Base-by-base conservation (phyloP, 2,888 invertebrate genomes). In the Tryphoninae sp. region DNA sequence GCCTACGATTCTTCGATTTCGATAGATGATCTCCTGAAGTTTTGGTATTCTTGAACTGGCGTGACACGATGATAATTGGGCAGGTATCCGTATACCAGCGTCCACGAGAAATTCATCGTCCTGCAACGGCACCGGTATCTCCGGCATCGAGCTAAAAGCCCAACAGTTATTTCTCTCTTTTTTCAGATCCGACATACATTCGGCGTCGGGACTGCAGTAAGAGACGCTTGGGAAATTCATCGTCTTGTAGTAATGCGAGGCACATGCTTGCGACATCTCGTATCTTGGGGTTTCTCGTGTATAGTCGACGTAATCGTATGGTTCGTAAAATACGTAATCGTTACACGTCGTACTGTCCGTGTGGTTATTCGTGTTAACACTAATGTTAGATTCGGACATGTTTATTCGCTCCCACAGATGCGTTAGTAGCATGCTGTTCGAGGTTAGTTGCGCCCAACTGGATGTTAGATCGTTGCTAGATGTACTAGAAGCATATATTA, bases 51-150 rank as follows among this genome's bases (percentile, higher is more conserved):
- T 91, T 9, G 91, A 90, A 13, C 86, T 84, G 23, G 87, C 87
- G 71, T 89, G 89, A 13, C 89, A 88, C 6, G 88, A 84, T 0
- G 89, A 87, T n/a, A 92, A 85, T 78, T 90, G 89, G 2, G 87
- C 84, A 0, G 91, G 92, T 72, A 92, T 91, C 65, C 90, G 87
- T 72, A 92, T 90, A n/a, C 92, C 92, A 1, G 92, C 89, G 62
- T 92, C 92, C 33, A 92, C 91, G 77, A 92, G 88, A 78, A 92
- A 92, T 71, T 92, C 92, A 78, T 92, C 91, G 72, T 92, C 90
- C 71, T 90, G 86, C 67, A 91, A 86, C 45, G 88, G 89, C 53
- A 89, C 88, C 9, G 91, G 90, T 51, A 91, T 89, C 79, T 90
- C 90, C 2, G 91, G 91, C 90, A 90, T 89, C 55, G 92, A 91